These are phyloP conservation scores for Lerista edwardsae DNA, from an alignment of 2,797 vertebrate genomes.

Conservation along the genomic window DNA sequence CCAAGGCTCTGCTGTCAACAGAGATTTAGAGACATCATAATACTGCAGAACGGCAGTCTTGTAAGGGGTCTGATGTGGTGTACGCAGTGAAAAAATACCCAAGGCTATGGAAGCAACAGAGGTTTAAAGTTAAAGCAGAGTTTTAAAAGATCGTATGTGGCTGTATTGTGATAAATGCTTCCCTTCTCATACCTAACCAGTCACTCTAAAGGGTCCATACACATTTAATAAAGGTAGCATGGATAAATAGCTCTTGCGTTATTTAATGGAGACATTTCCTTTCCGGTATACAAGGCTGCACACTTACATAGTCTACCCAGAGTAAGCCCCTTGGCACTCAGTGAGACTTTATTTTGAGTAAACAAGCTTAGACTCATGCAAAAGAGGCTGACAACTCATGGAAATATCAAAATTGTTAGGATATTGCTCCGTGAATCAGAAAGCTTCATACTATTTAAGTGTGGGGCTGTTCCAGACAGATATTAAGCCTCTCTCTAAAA, in stretches of 20 bases:
- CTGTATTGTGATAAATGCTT: background rate
- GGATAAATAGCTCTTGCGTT: background rate
- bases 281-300: background rate
- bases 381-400: background rate
- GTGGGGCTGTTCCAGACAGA: no score
- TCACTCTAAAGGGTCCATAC: background rate
- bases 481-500: no score
- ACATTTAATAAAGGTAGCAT: background rate
- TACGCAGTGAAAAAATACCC: conserved; percentile 44
- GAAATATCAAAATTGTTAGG: background rate
- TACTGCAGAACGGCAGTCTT: conserved; percentile 33
- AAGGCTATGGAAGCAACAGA: conserved; percentile 30
- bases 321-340: background rate
- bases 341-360: background rate
- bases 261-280: background rate
- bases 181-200: background rate
- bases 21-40: conserved; percentile 59
- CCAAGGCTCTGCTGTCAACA: conserved; percentile 28
- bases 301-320: background rate
- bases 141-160: background rate
- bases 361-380: background rate
- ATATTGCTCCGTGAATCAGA: background rate
- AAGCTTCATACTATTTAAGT: no score
- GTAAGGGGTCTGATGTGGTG: conserved; percentile 40
- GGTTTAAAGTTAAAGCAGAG: conserved; percentile 40